Evolutionary conservation across 2,797 vertebrate species (phyloP), one percentile per base, ranked within the genome.

Genomic region (Arctocebus calabarensis): DNA sequence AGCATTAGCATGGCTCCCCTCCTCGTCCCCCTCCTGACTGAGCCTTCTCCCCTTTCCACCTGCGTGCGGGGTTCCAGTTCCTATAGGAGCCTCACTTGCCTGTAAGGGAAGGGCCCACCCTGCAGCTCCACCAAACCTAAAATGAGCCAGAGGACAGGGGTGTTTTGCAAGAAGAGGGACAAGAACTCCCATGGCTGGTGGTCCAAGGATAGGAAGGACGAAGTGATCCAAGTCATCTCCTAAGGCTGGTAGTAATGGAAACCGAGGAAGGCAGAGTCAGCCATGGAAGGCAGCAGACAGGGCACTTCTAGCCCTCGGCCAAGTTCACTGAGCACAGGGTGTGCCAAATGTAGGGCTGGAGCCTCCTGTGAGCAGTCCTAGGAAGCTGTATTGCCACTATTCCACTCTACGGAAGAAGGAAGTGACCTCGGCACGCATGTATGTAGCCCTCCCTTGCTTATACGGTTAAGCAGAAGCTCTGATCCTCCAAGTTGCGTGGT

Each of bases 121-220:
- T 34, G 13, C 64, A 16, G 71, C 10, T 71, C 55, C 1, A 25
- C 7, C 2, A 45, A 19, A 86, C 40, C 14, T 57, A 59, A 86
- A 40, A 16, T 11, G 40, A 79, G 59, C 12, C 37, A 0, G 6
- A 13, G 83, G 27, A 73, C 17, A 68, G 40, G 16, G 57, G 13
- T 34, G 19, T 4, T 61, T 32, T 29, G 9, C 14, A 74, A 55
- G 66, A 78, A 73, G 27, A 55, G 62, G 7, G 3, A 0, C 1
- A 13, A 29, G 83, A 45, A 29, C 2, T 13, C 37, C 25, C 0
- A 0, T 0, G 7, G 19, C 3, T 62, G 7, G 4, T 59, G 9
- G 14, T n/a, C 29, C 57, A 84, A 34, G 45, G 5, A 16, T 4
- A 25, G 8, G 14, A 78, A 61, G 19, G 90, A 88, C 66, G 82